Conservation (phyloP, 2,113 vertebrate genomes). For the Chionis minor region DNA sequence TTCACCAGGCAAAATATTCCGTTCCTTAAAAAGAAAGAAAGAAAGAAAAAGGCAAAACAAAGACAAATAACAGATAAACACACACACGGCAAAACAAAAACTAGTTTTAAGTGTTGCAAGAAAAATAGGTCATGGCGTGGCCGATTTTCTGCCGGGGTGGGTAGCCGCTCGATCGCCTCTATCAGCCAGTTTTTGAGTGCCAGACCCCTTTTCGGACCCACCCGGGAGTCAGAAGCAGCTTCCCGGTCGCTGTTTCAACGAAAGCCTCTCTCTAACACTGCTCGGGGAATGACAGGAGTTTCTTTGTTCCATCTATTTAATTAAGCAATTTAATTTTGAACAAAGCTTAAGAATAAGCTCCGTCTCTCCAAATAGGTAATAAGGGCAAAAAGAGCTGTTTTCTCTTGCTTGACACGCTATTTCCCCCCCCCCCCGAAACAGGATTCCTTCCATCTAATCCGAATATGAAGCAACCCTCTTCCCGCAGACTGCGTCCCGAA, state of each 20-base stretch:
- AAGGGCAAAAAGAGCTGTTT: not conserved
- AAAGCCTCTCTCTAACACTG: not conserved
- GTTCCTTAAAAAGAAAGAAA: not conserved
- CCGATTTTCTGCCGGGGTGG: not conserved
- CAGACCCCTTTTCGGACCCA: rapidly evolving
- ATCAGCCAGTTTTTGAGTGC: not conserved
- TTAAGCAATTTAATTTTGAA: not conserved
- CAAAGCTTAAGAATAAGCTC: not conserved
- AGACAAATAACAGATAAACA: not conserved
- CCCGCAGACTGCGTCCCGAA: not conserved
- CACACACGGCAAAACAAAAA: not conserved
- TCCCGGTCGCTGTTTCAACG: not conserved
- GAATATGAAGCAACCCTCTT: not conserved
- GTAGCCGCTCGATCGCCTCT: not conserved
- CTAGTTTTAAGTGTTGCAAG: not conserved
- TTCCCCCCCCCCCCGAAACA: not conserved
- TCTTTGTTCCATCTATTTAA: not conserved
- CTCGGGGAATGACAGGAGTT: not conserved
- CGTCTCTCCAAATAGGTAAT: not conserved
- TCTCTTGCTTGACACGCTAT: not conserved
- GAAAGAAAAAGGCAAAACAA: too few relatives aligned
- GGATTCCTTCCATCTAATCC: not conserved
- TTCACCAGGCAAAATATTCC: not conserved
- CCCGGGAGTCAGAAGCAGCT: not conserved
- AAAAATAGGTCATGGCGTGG: not conserved